phyloP scores from a whole-genome alignment of 2,888 invertebrate genomes.

The Amblyjoppa proteus region DNA sequence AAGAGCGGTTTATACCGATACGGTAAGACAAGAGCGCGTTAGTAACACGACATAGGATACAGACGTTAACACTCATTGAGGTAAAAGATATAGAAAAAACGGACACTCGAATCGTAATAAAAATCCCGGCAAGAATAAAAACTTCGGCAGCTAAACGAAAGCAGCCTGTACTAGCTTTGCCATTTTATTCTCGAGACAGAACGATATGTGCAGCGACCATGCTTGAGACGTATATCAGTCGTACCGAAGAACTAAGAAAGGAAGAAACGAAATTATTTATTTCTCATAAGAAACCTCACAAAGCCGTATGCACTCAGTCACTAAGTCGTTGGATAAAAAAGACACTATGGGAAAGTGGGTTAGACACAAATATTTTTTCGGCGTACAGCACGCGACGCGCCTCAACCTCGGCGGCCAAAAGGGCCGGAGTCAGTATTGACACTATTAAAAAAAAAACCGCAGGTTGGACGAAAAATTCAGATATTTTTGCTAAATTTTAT shows the following conservation, averaged over 20 bases:
- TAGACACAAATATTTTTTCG: slow-evolving; percentile 4
- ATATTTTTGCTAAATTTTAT: background rate
- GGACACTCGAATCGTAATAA: background rate
- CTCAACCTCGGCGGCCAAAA: background rate
- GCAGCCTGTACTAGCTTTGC: background rate
- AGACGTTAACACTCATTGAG: background rate
- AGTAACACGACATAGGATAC: background rate
- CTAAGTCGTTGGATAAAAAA: slow-evolving; percentile 44
- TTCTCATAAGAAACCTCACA: slow-evolving; percentile 9
- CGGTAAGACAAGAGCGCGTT: too few relatives aligned
- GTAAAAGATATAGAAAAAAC: background rate
- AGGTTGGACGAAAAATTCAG: background rate
- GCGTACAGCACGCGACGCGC: too few relatives aligned
- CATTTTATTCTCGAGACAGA: background rate
- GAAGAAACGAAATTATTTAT: background rate
- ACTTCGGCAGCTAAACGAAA: background rate
- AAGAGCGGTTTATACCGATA: too few relatives aligned
- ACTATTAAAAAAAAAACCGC: background rate
- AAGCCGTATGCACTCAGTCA: slow-evolving; percentile 25
- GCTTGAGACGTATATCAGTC: slow-evolving; percentile 23
- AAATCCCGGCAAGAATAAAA: background rate
- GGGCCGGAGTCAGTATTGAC: background rate
- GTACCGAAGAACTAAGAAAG: slow-evolving; percentile 21
- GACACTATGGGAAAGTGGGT: slow-evolving; percentile 12
- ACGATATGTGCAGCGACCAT: slow-evolving; percentile 55